Percentiles rank a stretch among this genome's conserved stretches.
These are phyloP conservation scores for Merodon equestris DNA, from an alignment of 2,888 invertebrate genomes.

Conservation along the genomic window DNA sequence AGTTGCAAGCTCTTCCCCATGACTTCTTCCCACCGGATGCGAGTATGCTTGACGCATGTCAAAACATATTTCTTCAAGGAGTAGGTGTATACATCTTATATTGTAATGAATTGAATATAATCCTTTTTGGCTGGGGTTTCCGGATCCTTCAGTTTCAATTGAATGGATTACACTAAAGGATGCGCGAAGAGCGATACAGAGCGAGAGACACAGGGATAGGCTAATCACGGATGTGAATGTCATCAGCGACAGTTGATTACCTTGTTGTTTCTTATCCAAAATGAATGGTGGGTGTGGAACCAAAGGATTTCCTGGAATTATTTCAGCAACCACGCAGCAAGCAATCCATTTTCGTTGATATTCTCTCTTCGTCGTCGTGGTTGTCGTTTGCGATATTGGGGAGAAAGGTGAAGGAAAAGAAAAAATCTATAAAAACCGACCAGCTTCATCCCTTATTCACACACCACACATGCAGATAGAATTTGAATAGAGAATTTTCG, in stretches of 20 bases:
- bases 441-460: constrained; percentile 50
- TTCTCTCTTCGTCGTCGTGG: too few species aligned
- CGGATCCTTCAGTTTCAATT: constrained; percentile 6
- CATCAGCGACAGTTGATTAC: constrained; percentile 54
- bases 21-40: too few species aligned
- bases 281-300: constrained; percentile 57
- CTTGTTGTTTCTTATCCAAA: constrained; percentile 10
- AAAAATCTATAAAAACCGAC: constrained; percentile 27
- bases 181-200: constrained; percentile 36
- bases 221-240: constrained; percentile 54
- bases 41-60: constrained; percentile 59
- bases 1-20: constrained; percentile 41
- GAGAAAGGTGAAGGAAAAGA: background rate
- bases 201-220: constrained; percentile 14
- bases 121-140: constrained; percentile 48
- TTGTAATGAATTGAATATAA: constrained; percentile 57
- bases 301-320: constrained; percentile 61
- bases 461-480: constrained; percentile 49
- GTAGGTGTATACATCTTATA: constrained; percentile 14
- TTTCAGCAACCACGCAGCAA: constrained; percentile 30
- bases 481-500: constrained; percentile 60
- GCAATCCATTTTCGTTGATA: background rate
- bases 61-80: constrained; percentile 54
- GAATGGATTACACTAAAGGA: constrained; percentile 45
- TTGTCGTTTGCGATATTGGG: too few species aligned